Percentiles rank a stretch among this genome's conserved stretches.
Evolutionary conservation across 92 coral and sea anemone species (phyloP).

Genomic region (Porites divaricata): DNA sequence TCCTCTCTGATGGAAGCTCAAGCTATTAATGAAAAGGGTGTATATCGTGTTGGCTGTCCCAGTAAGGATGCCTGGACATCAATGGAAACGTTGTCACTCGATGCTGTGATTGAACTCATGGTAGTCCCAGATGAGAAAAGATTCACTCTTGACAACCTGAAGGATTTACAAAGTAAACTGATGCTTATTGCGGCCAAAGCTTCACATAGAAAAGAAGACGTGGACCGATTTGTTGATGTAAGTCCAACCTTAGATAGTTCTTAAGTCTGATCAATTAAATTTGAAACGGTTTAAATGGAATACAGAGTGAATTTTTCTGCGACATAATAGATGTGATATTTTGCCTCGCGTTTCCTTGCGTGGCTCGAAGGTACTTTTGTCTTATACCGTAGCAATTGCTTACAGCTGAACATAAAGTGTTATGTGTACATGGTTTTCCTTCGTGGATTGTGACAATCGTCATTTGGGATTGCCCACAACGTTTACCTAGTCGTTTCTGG

Average conservation of each 20-base stretch:
- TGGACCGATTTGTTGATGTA: constrained; percentile 78
- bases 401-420: too few species aligned
- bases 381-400: too few species aligned
- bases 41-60: constrained; percentile 67
- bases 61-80: constrained; percentile 23
- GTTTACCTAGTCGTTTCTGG: too few species aligned
- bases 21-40: constrained; percentile 69
- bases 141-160: constrained; percentile 76
- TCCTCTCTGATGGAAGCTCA: constrained; percentile 83
- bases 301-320: too few species aligned
- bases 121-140: constrained; percentile 44
- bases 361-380: too few species aligned
- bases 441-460: too few species aligned
- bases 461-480: too few species aligned
- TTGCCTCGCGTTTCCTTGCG: too few species aligned
- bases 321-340: too few species aligned
- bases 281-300: too few species aligned
- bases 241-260: not conserved
- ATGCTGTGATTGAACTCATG: constrained; percentile 53
- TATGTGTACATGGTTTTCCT: too few species aligned
- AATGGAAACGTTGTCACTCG: constrained; percentile 11
- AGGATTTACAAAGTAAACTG: constrained; percentile 84
- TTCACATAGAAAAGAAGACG: constrained; percentile 78
- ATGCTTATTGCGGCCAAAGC: constrained; percentile 94
- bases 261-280: too few species aligned